Conservation (phyloP, 2,888 invertebrate species). For the Mystacides longicornis region DNA sequence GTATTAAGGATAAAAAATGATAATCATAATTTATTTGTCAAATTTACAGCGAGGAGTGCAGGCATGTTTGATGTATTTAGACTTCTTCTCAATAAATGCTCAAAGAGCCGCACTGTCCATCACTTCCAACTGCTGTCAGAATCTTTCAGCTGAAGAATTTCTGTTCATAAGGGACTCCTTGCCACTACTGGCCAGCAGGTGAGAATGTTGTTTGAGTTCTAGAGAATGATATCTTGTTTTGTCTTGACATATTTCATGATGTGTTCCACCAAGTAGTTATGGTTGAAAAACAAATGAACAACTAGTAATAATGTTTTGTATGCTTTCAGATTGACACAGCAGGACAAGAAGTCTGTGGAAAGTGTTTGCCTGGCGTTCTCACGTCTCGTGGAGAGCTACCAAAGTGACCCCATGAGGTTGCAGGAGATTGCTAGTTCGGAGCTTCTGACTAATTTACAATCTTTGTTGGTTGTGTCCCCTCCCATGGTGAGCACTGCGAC, state of each 20-base stretch:
- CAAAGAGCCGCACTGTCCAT: constrained; percentile 94
- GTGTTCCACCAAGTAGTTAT: too few species aligned
- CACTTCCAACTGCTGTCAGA: constrained; percentile 96
- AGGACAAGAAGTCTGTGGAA: constrained; percentile 97
- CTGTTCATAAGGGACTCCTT: constrained; percentile 85
- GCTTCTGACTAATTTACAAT: constrained; percentile 86
- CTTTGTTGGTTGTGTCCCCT: constrained; percentile 88
- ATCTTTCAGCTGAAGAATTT: constrained; percentile 89
- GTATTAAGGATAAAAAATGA: too few species aligned
- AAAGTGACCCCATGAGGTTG: constrained; percentile 80
- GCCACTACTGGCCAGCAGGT: constrained; percentile 68
- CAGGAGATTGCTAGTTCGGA: constrained; percentile 92
- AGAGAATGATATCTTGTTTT: too few species aligned
- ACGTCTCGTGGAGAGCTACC: constrained; percentile 92
- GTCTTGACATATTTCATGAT: too few species aligned
- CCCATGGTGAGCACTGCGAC: constrained; percentile 92
- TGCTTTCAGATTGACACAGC: constrained; percentile 58
- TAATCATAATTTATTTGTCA: too few species aligned
- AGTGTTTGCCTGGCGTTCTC: constrained; percentile 95
- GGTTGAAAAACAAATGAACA: too few species aligned
- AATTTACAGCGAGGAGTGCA: constrained; percentile 78
- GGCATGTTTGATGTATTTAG: constrained; percentile 92
- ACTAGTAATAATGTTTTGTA: neutral
- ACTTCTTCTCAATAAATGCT: constrained; percentile 98
- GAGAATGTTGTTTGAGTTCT: too few species aligned